phyloP scores from a whole-genome alignment of 1,140 invertebrate genomes.

The Bicyclus anynana region DNA sequence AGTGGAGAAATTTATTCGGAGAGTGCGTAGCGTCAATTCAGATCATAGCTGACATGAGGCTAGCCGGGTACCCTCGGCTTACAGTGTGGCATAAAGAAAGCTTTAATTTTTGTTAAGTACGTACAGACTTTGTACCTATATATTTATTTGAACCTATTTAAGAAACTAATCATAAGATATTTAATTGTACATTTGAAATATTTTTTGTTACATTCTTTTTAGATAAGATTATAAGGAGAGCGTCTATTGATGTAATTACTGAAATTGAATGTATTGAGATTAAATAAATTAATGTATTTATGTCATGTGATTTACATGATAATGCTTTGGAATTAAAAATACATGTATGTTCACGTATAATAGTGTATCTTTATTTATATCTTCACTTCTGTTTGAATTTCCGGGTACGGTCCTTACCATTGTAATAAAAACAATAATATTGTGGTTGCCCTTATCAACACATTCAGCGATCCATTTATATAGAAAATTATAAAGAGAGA shows the following conservation, averaged over 20 bases:
- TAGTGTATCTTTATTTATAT: background rate
- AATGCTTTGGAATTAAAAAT: background rate
- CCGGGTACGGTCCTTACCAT: no score
- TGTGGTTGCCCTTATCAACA: no score
- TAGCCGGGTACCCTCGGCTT: slow-evolving; percentile 54
- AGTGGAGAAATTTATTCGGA: slow-evolving; percentile 59
- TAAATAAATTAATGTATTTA: background rate
- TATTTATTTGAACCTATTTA: background rate
- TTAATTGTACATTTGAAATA: background rate
- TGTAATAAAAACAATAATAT: no score
- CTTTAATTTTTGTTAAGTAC: slow-evolving; percentile 46
- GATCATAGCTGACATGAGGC: slow-evolving; percentile 68
- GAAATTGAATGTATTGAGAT: slow-evolving; percentile 1
- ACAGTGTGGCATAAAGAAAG: slow-evolving; percentile 54
- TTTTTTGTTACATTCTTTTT: background rate
- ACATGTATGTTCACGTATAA: background rate
- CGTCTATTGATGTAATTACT: background rate
- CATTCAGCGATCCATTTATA: no score
- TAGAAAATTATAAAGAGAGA: no score
- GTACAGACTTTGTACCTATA: background rate
- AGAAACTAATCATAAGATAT: background rate
- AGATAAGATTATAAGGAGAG: background rate
- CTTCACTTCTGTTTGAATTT: no score
- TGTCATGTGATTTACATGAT: slow-evolving; percentile 6
- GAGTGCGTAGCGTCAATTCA: slow-evolving; percentile 55